Evolutionary conservation across 2,888 invertebrate species (phyloP), one percentile per base, ranked within the genome.

Genomic region (Trichogramma dendrolimi): DNA sequence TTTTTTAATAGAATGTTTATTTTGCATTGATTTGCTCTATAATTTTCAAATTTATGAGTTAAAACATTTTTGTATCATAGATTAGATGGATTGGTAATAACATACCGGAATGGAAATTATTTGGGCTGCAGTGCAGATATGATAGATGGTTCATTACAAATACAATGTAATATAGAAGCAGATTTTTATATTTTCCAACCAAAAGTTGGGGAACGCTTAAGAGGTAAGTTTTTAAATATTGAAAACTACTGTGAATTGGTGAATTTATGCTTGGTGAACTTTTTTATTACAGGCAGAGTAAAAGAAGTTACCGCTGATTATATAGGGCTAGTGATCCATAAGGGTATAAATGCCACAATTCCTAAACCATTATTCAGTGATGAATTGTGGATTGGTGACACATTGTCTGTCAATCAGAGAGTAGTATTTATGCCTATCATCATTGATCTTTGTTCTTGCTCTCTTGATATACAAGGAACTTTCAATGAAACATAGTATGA

Each of bases 101-200:
- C 87, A 58, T 89, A 86, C 72, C 84, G 85, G 73, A 87, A 88
- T 71, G 80, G 88, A 6, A 83, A 83, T 68, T 73, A 88, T 39
- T 71, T 86, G 10, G 83, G 83, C 63, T 79, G 83, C 68, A 71
- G 83, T 51, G 88, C 87, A n/a, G 76, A 80, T 11, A 84, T 87
- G 60, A 79, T 84, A 63, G 81, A 85, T 71, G 88, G 88, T 68
- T 83, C 83, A 68, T 83, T 84, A 65, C 86, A 84, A 68, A 83
- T 88, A 64, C 86, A 88, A 72, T 79, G 87, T 64, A 85, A 87
- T 79, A 81, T 90, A 4, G 82, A 85, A 75, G 88, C 86, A 14
- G 87, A 89, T 69, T 89, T 88, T 74, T 88, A 86, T 73, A 78
- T 90, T 65, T 88, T 89, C 72, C 82, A 81, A 67, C 90, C 90